Evolutionary conservation across 2,113 vertebrate species (phyloP), one percentile per base, ranked within the genome.

Genomic region (Nymphicus hollandicus): DNA sequence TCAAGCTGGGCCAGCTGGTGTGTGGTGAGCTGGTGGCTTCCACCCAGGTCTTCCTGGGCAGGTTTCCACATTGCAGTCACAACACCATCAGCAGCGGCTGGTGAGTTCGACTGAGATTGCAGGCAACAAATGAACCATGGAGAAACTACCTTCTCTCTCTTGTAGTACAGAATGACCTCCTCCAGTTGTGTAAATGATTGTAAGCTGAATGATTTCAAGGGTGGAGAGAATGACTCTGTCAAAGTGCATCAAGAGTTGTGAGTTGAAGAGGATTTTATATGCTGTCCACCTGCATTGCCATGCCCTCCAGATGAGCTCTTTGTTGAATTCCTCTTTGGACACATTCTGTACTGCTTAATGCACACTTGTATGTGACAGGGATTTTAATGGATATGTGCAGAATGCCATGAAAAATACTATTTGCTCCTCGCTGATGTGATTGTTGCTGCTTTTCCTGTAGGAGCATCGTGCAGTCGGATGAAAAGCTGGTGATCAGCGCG

Each of bases 401-500:
- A 61, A 76, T 56, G 11, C 2, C 1, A 0, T 47, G 49, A 25
- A 39, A 49, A 73, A 20, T 17, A 9, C 0, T 6, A 7, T 44
- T 69, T 35, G 7, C 58, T 52, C 61, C 18, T 0, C 24, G 1
- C 63, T 96, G 24, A 85, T 10, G 28, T 17, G 43, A 3, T 4
- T 47, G 27, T 33, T 53, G 53, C 64, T 82, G 44, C 27, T 91
- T n/a, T 23, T 80, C 60, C 60, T 53, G 1, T 81, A 99, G 99
- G 97, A 97, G 91, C 69, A 98, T 99, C 1, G 99, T 99, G 81
- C 99, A 99, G 81, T 99, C 98, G 2, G 99, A 99, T 39, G 99
- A 99, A 84, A 99, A 99, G 93, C 97, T 99, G 94, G 99, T 99
- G 89, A 99, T 99, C 96, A 99, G 99, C 20, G 99, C 99, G 0